phyloP scores from a whole-genome alignment of 2,113 vertebrate species.

The Falcunculus frontatus region DNA sequence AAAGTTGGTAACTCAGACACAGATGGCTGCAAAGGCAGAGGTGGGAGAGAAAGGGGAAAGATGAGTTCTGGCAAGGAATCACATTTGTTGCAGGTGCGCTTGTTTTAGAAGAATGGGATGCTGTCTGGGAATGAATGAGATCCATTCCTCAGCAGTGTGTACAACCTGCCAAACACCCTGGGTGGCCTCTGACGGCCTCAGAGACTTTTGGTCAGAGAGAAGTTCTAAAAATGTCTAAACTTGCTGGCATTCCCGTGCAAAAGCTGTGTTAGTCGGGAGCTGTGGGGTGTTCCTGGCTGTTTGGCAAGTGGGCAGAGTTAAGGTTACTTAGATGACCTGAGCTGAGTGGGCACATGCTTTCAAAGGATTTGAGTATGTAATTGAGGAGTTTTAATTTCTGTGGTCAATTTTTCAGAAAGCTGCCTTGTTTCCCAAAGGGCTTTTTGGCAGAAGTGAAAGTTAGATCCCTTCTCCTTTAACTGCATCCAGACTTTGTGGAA shows the following conservation, averaged over 20 bases:
- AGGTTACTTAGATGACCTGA: conserved; percentile 14
- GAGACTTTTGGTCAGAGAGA: conserved; percentile 29
- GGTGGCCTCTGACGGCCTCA: conserved; percentile 10
- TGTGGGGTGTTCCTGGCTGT: neutral
- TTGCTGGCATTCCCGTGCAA: conserved; percentile 16
- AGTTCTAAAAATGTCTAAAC: conserved; percentile 50
- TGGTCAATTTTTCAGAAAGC: conserved; percentile 52
- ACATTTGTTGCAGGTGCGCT: conserved; percentile 45
- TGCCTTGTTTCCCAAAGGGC: conserved; percentile 41
- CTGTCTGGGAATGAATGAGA: conserved; percentile 62
- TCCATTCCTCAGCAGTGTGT: conserved; percentile 31
- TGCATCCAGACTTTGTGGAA: conserved; percentile 48
- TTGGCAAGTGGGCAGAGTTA: conserved; percentile 33
- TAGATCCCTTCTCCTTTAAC: conserved; percentile 44
- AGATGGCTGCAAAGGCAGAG: conserved; percentile 48
- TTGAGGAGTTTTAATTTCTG: conserved; percentile 52
- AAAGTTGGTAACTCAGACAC: neutral
- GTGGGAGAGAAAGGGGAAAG: conserved; percentile 37
- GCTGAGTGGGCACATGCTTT: neutral
- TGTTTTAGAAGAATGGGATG: conserved; percentile 59
- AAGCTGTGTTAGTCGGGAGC: neutral
- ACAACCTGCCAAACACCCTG: conserved; percentile 57
- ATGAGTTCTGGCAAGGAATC: conserved; percentile 48
- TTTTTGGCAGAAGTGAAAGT: conserved; percentile 49
- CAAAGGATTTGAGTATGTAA: conserved; percentile 29